Base-by-base conservation (phyloP, 1,140 invertebrate genomes). In the Drosophila takahashii region DNA sequence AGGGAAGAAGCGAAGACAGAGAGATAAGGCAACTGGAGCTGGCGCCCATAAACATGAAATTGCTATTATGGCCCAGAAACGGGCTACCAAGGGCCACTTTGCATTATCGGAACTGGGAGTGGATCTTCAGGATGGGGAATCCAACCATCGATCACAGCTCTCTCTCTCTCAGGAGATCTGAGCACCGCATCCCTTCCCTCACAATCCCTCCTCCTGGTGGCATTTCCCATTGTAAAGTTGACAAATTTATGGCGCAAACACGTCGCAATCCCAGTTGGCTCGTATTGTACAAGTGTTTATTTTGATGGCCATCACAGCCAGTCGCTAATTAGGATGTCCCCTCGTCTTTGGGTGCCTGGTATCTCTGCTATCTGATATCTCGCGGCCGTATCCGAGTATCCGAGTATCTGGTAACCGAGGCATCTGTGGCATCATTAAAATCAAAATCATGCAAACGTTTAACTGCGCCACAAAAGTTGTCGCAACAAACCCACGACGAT, bases 391-490 rank as follows among this genome's bases (percentile, higher is more conserved):
- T 32, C 8, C 1, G 29, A 0, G 8, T 32, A 8, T 9, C 29
- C 29, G 29, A 32, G 41, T 44, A 44, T 18, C 41, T 44, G 41
- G 41, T 18, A 44, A 10, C 41, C 50, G 9, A 53, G 45, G 45
- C 50, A 70, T 73, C 60, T 61, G 77, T 69, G 53, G 67, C 75
- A 86, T 83, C 84, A 65, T 87, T 89, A 87, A 87, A 87, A 87
- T 87, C 84, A 87, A 83, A 87, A 87, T 87, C 83, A 87, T 87
- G 83, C 83, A 87, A 87, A 80, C 84, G 84, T 89, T 87, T 87
- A 87, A 87, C 79, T 73, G 60, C 79, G 79, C 76, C 50, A 89
- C 84, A 87, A 89, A 83, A 87, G 71, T 79, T 89, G 84, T 83
- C 83, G 71, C 83, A 79, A 75, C 64, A 67, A 67, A 52, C 61